Percentiles rank a stretch among this genome's conserved stretches.
These are phyloP conservation scores for Tiphia femorata DNA, from an alignment of 2,888 invertebrate species.

Conservation along the genomic window DNA sequence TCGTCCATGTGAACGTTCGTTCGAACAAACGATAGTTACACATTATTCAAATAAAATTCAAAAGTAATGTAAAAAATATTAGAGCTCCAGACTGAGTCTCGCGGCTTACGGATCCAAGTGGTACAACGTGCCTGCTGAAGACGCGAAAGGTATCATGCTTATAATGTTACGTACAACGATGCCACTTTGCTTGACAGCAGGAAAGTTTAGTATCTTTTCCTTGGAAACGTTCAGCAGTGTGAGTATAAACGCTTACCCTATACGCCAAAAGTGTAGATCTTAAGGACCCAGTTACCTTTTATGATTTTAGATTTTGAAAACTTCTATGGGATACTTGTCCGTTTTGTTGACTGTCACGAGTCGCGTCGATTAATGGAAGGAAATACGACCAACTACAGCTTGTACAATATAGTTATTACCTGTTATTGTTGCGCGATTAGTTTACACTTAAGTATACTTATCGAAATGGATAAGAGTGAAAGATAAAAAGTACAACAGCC, in stretches of 20 bases:
- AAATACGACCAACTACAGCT: no score
- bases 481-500: no score
- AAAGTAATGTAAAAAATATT: not conserved
- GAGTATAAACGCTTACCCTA: not conserved
- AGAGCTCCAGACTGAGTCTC: constrained; percentile 26
- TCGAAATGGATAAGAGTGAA: no score
- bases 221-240: constrained; percentile 28
- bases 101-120: constrained; percentile 29
- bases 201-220: constrained; percentile 29
- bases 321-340: constrained; percentile 41
- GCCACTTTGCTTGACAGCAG: constrained; percentile 35
- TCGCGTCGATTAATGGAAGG: not conserved
- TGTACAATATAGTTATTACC: no score
- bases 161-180: constrained; percentile 27
- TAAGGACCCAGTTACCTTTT: not conserved
- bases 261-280: not conserved
- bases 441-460: no score
- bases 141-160: constrained; percentile 22
- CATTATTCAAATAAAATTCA: not conserved
- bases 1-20: constrained; percentile 31
- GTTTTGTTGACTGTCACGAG: constrained; percentile 34
- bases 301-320: constrained; percentile 25
- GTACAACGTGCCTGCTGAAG: constrained; percentile 31
- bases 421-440: no score
- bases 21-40: not conserved